phyloP scores from a whole-genome alignment of 1,140 invertebrate genomes.

The Drosophila athabasca region DNA sequence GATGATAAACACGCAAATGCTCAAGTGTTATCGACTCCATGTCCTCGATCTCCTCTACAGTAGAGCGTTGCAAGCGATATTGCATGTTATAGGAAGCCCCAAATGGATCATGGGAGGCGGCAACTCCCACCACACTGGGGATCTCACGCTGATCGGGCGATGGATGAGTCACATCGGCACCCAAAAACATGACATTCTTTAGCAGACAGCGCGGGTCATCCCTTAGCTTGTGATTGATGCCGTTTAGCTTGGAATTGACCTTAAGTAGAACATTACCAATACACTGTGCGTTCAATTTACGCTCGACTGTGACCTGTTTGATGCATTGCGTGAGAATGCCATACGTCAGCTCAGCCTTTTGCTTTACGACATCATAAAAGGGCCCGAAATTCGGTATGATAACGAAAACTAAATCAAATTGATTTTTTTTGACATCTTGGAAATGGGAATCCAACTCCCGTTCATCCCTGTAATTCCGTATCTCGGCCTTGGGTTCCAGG shows the following conservation, averaged over 20 bases:
- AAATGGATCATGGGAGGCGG: constrained; percentile 87
- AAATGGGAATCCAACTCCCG: constrained; percentile 42
- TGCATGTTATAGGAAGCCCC: constrained; percentile 89
- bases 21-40: constrained; percentile 88
- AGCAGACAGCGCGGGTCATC: constrained; percentile 32
- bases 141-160: constrained; percentile 88
- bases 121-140: constrained; percentile 94
- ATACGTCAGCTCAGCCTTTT: constrained; percentile 89
- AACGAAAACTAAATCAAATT: constrained; percentile 82
- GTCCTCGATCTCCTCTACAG: constrained; percentile 90
- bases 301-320: constrained; percentile 85
- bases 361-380: constrained; percentile 87
- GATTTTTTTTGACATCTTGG: constrained; percentile 39
- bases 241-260: constrained; percentile 93
- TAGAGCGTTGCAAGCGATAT: constrained; percentile 87
- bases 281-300: constrained; percentile 78
- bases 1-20: constrained; percentile 84
- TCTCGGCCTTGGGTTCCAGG: constrained; percentile 29
- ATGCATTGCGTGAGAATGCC: constrained; percentile 94
- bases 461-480: constrained; percentile 41
- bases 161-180: constrained; percentile 95
- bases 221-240: constrained; percentile 89
- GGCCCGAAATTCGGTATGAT: constrained; percentile 85
- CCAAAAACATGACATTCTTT: constrained; percentile 88
- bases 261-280: constrained; percentile 92